These are phyloP conservation scores for Eupithecia exiguata DNA, from an alignment of 2,888 invertebrate genomes.

Conservation along the genomic window DNA sequence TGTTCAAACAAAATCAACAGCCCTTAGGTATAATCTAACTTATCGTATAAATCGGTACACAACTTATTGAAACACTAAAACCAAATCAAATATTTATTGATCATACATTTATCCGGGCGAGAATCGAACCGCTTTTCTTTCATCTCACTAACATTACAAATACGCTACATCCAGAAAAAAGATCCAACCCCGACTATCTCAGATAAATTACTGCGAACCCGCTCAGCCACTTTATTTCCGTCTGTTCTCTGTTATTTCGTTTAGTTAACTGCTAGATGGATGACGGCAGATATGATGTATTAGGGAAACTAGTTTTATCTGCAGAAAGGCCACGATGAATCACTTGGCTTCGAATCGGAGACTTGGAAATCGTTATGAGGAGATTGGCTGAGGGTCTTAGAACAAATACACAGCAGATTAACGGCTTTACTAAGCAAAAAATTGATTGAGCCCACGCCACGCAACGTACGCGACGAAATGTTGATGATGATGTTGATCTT, in stretches of 20 bases:
- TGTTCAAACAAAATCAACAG: too few relatives aligned
- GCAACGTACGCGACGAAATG: too few relatives aligned
- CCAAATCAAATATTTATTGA: too few relatives aligned
- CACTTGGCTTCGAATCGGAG: background rate
- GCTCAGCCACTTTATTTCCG: constrained; percentile 41
- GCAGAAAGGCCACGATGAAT: background rate
- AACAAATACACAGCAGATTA: too few relatives aligned
- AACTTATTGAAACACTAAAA: too few relatives aligned
- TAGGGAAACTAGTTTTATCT: constrained; percentile 16
- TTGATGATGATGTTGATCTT: too few relatives aligned
- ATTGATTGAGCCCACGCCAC: too few relatives aligned
- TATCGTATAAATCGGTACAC: too few relatives aligned
- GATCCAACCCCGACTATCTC: background rate
- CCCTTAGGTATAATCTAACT: too few relatives aligned
- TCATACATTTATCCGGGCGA: background rate
- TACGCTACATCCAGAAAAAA: background rate
- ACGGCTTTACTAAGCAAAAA: too few relatives aligned
- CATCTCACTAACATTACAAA: background rate
- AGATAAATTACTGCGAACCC: constrained; percentile 41
- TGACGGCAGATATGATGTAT: constrained; percentile 23
- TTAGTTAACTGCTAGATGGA: constrained; percentile 27
- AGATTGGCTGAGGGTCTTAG: background rate
- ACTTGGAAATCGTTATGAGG: background rate
- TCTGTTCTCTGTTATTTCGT: constrained; percentile 30
- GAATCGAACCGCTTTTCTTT: background rate